A percentile compares a stretch with the other conserved stretches of the same genome.
Evolutionary conservation across 37 sponge, comb jelly and placozoan genomes (phyloP).

Genomic region (Ianthella basta): DNA sequence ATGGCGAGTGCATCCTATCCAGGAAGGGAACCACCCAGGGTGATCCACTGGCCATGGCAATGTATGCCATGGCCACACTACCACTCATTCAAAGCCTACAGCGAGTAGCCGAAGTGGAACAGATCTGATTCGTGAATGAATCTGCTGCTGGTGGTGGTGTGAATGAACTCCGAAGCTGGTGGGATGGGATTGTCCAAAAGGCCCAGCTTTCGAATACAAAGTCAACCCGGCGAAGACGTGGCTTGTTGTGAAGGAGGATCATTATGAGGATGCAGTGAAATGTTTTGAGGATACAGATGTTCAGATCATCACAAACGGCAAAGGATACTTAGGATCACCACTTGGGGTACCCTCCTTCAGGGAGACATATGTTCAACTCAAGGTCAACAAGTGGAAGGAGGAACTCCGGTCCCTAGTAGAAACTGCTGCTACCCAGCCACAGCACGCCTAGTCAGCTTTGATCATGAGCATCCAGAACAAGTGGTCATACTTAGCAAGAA

Average conservation of each 20-base stretch:
- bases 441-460: background rate
- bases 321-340: conserved; percentile 18
- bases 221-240: background rate
- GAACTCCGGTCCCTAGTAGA: background rate
- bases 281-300: background rate
- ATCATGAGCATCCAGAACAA: background rate
- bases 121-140: background rate
- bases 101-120: background rate
- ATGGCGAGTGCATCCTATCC: background rate
- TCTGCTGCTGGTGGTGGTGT: background rate
- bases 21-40: conserved; percentile 11
- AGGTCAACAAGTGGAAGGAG: background rate
- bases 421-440: background rate
- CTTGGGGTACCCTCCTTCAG: background rate
- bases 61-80: background rate
- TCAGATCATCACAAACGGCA: background rate
- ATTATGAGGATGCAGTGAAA: background rate
- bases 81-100: conserved; percentile 10
- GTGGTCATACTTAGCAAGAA: background rate
- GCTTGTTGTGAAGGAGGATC: conserved; percentile 3
- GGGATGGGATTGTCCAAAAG: background rate
- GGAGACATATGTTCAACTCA: conserved; percentile 1
- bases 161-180: background rate
- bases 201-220: background rate
- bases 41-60: background rate